phyloP scores from a whole-genome alignment of 1,140 invertebrate genomes.

The Zaprionus nigranus region DNA sequence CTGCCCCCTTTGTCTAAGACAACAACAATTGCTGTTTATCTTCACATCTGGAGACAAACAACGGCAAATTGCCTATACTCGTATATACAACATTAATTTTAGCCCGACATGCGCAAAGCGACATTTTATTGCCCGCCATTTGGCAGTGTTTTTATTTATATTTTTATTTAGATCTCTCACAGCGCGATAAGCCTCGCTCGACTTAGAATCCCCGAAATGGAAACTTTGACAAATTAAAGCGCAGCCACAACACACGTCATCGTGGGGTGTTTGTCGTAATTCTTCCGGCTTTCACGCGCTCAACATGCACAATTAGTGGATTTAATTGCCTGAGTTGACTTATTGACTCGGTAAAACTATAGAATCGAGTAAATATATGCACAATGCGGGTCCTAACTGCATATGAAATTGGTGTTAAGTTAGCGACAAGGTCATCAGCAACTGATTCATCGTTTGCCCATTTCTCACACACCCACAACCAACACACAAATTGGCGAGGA shows the following conservation, averaged over 20 bases:
- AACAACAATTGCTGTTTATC: slow-evolving; percentile 20
- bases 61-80: slow-evolving; percentile 25
- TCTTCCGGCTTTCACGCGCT: slow-evolving; percentile 49
- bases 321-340: slow-evolving; percentile 52
- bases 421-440: slow-evolving; percentile 19
- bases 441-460: slow-evolving; percentile 18
- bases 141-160: slow-evolving; percentile 5
- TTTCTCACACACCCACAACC: slow-evolving; percentile 31
- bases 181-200: slow-evolving; percentile 55
- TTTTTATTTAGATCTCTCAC: not conserved
- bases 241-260: not conserved
- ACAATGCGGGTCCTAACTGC: slow-evolving; percentile 1
- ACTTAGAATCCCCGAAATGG: slow-evolving; percentile 36
- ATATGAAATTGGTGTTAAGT: slow-evolving; percentile 17
- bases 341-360: slow-evolving; percentile 34
- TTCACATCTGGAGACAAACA: slow-evolving; percentile 7
- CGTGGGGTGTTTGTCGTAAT: slow-evolving; percentile 24
- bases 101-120: slow-evolving; percentile 25
- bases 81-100: slow-evolving; percentile 61
- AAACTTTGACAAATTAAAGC: slow-evolving; percentile 57
- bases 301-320: slow-evolving; percentile 34
- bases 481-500: not conserved
- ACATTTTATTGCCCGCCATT: slow-evolving; percentile 55
- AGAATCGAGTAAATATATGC: slow-evolving; percentile 5
- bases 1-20: slow-evolving; percentile 36